These are phyloP conservation scores for Ochotona curzoniae DNA, from an alignment of 2,113 vertebrate genomes.

Conservation along the genomic window DNA sequence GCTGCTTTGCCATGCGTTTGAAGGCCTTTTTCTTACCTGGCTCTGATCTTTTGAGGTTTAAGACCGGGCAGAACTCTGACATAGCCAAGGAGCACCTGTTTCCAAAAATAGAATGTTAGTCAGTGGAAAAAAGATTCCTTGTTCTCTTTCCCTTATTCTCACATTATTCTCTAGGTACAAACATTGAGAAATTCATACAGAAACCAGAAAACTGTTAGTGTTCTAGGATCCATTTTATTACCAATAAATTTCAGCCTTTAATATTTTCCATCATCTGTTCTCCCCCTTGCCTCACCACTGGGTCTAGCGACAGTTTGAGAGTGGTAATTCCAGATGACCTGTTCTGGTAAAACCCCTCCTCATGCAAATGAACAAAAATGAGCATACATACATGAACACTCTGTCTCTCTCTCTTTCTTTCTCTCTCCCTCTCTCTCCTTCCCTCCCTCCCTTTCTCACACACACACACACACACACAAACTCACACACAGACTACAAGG, in stretches of 20 bases:
- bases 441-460: neutral
- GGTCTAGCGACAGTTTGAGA: neutral
- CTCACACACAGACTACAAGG: neutral
- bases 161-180: neutral
- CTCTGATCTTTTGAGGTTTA: neutral
- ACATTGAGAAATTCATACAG: neutral
- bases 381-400: neutral
- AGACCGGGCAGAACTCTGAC: neutral
- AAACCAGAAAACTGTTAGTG: neutral
- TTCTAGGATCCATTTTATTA: neutral
- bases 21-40: neutral
- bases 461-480: neutral
- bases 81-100: neutral
- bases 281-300: neutral
- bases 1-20: neutral
- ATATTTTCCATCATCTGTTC: neutral
- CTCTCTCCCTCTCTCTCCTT: neutral
- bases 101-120: neutral
- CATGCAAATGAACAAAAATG: neutral
- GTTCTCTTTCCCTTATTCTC: neutral
- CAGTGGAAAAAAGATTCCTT: neutral
- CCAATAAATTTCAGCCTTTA: neutral
- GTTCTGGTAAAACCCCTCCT: neutral
- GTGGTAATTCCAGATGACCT: neutral
- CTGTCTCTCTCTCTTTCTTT: too few relatives aligned